A percentile compares a stretch with the other conserved stretches of the same genome.
These are phyloP conservation scores for Tringa solitaria DNA, from an alignment of 2,113 vertebrate genomes.

Conservation along the genomic window DNA sequence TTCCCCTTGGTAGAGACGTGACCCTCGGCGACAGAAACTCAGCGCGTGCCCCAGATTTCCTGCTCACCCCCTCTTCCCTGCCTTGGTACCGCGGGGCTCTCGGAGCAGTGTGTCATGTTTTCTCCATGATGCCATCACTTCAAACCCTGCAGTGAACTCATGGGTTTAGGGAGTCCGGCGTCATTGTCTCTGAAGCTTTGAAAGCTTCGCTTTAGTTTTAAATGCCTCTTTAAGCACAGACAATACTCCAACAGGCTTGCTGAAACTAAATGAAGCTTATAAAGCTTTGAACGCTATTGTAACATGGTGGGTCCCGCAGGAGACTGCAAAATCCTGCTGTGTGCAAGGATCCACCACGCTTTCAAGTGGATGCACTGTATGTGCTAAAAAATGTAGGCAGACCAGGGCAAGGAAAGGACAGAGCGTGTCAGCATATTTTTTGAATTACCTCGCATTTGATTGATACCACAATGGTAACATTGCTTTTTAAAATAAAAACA, in stretches of 20 bases:
- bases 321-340: conserved; percentile 58
- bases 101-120: conserved; percentile 36
- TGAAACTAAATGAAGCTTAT: conserved; percentile 67
- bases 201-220: conserved; percentile 58
- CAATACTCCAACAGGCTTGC: conserved; percentile 51
- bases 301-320: conserved; percentile 35
- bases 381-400: conserved; percentile 48
- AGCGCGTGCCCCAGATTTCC: not conserved
- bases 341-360: conserved; percentile 47
- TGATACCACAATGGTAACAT: not conserved
- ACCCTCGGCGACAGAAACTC: not conserved
- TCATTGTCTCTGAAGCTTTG: conserved; percentile 59
- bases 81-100: not conserved
- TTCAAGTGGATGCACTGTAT: conserved; percentile 42
- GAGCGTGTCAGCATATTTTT: conserved; percentile 34
- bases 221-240: conserved; percentile 66
- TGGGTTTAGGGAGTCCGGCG: conserved; percentile 29
- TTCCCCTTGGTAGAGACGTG: not conserved
- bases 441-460: conserved; percentile 16
- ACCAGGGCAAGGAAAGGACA: conserved; percentile 52
- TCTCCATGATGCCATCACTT: conserved; percentile 47
- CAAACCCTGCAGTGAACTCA: conserved; percentile 20
- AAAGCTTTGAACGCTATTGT: conserved; percentile 63
- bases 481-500: not conserved
- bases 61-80: not conserved